These are phyloP conservation scores for Tenebrosternarchus preto DNA, from an alignment of 2,113 vertebrate species.

Conservation along the genomic window DNA sequence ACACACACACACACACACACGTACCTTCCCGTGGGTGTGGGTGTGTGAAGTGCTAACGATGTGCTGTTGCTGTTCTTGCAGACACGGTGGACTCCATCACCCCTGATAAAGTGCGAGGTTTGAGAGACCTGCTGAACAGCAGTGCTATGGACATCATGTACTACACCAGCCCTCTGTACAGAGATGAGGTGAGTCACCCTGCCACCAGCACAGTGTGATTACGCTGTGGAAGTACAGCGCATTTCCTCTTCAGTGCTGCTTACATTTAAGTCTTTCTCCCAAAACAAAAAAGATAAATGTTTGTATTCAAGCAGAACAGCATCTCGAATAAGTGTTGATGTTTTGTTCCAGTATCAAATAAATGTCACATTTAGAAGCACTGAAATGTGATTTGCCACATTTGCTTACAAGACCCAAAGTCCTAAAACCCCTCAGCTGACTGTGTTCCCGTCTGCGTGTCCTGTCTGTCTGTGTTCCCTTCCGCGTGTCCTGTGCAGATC, in stretches of 20 bases:
- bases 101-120: constrained; percentile 94
- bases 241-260: too few species aligned
- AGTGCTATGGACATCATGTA: constrained; percentile 99
- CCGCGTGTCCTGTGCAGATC: constrained; percentile 84
- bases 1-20: too few species aligned
- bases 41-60: background rate
- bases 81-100: constrained; percentile 98
- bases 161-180: constrained; percentile 88
- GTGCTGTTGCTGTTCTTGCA: constrained; percentile 55
- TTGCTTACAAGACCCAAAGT: too few species aligned
- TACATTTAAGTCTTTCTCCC: too few species aligned
- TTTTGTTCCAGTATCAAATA: background rate
- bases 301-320: too few species aligned
- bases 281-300: too few species aligned
- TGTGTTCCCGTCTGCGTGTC: too few species aligned
- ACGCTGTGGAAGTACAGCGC: background rate
- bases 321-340: background rate
- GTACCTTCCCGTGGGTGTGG: too few species aligned
- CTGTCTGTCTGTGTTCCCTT: too few species aligned
- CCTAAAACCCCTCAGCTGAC: background rate
- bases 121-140: constrained; percentile 96
- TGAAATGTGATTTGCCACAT: background rate
- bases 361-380: too few species aligned
- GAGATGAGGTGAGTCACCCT: constrained; percentile 48
- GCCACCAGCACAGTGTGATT: background rate